phyloP scores from a whole-genome alignment of 2,113 vertebrate species.

The Pygathrix nemaeus region DNA sequence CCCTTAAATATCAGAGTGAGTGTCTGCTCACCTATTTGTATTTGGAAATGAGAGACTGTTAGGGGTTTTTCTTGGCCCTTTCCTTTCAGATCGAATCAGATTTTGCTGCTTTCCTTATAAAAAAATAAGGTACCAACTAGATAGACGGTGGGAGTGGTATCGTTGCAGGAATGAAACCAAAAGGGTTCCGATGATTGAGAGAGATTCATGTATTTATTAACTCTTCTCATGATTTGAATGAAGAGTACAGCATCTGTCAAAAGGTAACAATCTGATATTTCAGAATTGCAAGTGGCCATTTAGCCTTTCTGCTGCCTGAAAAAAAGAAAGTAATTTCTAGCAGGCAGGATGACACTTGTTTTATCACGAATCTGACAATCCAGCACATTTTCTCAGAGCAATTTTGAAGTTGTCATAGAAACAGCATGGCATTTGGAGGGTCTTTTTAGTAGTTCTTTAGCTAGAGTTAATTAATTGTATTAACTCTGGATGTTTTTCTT shows the following conservation, averaged over 20 bases:
- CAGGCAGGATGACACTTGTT: slow-evolving; percentile 48
- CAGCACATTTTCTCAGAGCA: slow-evolving; percentile 23
- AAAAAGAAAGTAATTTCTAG: slow-evolving; percentile 14
- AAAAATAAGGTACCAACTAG: slow-evolving; percentile 75
- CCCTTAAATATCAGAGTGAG: background rate
- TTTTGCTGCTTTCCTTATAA: slow-evolving; percentile 85
- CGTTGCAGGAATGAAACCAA: slow-evolving; percentile 78
- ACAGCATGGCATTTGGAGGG: slow-evolving; percentile 7
- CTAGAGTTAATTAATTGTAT: slow-evolving; percentile 51
- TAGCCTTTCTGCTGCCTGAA: slow-evolving; percentile 16
- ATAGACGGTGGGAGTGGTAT: slow-evolving; percentile 74
- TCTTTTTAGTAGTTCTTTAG: slow-evolving; percentile 42
- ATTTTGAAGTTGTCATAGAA: slow-evolving; percentile 56
- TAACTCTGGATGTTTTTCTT: slow-evolving; percentile 23
- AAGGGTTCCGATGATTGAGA: slow-evolving; percentile 74
- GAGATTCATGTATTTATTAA: slow-evolving; percentile 69
- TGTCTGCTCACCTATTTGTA: background rate
- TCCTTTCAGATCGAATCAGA: slow-evolving; percentile 82
- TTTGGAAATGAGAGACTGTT: background rate
- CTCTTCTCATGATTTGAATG: slow-evolving; percentile 64
- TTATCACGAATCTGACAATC: slow-evolving; percentile 29
- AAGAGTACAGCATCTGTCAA: slow-evolving; percentile 63
- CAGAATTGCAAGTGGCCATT: background rate
- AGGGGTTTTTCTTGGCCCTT: slow-evolving; percentile 44
- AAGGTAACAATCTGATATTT: slow-evolving; percentile 68